Evolutionary conservation across 2,888 invertebrate genomes (phyloP), one percentile per base, ranked within the genome.

Genomic region (Acholoe squamosa): DNA sequence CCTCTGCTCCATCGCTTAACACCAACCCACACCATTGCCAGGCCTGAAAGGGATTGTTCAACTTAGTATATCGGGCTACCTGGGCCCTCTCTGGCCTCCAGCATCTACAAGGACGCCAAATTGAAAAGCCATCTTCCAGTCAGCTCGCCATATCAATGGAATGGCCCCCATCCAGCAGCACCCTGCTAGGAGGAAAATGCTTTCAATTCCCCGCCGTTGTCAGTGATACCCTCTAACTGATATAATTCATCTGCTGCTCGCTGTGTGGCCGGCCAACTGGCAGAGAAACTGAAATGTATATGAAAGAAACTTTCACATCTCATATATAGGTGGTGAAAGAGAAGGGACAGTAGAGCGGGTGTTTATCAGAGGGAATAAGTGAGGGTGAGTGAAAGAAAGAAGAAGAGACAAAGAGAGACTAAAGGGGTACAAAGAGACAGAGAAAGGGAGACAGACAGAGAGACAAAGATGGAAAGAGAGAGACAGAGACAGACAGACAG

Each of bases 1-100:
- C 34, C 84, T 84, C 84, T 84, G 84, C 22, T 51, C 34, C 22
- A 84, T 43, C 84, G 84, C 19, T 84, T 25, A 84, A n/a, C 84
- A 34, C 43, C 0, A 25, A 28, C 71, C 71, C 28, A n/a, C 71
- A n/a, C 28, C 71, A 71, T 71, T 71, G 71, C 5, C 71, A n/a
- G 61, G 61, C 25, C 61, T 61, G 61, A 61, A 61, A 61, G 61
- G 61, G 61, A 1, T 61, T 61, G 61, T n/a, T 61, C 61, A 61
- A 61, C 61, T 61, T n/a, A 61, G 61, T n/a, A 61, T 19, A 61
- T 61, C 61, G 61, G 61, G 61, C 61, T 61, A 61, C 61, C 61
- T 61, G 61, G 22, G 43, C 61, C 25, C 61, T n/a, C 61, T 14
- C 54, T 54, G 54, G 12, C 12, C 54, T 14, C 19, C 12, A 10